These are phyloP conservation scores for Dermatophagoides farinae DNA, from an alignment of 1,140 invertebrate species.

Conservation along the genomic window DNA sequence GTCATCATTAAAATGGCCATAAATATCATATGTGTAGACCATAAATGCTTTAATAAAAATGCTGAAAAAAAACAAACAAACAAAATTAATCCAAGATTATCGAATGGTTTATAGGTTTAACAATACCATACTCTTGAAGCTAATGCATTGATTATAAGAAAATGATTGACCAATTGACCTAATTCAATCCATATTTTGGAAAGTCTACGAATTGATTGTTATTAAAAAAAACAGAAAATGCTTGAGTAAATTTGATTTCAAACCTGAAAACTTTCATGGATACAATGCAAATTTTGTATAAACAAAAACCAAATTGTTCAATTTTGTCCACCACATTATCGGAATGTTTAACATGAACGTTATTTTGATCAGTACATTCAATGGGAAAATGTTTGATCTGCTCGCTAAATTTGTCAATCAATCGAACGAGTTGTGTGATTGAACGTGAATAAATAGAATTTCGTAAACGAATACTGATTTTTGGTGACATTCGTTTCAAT, in stretches of 20 bases:
- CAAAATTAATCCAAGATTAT: too few species aligned
- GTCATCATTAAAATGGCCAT: background rate
- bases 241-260: background rate
- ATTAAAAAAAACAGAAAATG: too few species aligned
- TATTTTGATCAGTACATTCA: too few species aligned
- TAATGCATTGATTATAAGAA: slow-evolving; percentile 1
- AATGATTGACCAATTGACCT: slow-evolving; percentile 12
- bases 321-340: too few species aligned
- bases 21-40: slow-evolving; percentile 8
- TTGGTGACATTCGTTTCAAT: background rate
- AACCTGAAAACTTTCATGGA: background rate
- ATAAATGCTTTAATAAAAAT: slow-evolving; percentile 7
- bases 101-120: background rate
- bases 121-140: slow-evolving; percentile 8
- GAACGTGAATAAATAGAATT: background rate
- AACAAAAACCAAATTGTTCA: too few species aligned
- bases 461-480: background rate
- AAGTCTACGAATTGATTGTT: background rate
- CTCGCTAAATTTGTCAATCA: too few species aligned
- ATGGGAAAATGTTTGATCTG: too few species aligned
- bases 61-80: background rate
- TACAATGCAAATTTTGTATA: background rate
- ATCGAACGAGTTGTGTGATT: background rate
- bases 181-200: slow-evolving; percentile 7
- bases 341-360: too few species aligned